Evolutionary conservation across 1,140 invertebrate species (phyloP).

Genomic region (Cataglyphis hispanica): DNA sequence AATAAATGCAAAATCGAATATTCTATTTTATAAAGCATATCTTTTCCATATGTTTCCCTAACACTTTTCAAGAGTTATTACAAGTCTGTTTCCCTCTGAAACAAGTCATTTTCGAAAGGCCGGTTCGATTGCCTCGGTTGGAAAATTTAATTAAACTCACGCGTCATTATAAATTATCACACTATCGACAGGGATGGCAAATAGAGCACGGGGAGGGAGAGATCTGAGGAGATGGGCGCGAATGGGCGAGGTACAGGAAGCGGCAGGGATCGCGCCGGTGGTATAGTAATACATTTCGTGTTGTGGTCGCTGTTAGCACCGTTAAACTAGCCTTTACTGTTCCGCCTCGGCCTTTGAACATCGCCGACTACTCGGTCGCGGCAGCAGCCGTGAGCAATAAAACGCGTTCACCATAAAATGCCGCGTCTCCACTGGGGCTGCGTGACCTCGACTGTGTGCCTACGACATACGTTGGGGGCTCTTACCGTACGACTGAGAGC

Average conservation of each 20-base stretch:
- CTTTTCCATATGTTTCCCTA: background rate
- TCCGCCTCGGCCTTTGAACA: constrained; percentile 83
- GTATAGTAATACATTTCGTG: constrained; percentile 80
- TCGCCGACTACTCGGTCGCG: constrained; percentile 75
- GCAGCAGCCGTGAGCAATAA: constrained; percentile 79
- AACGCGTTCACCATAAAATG: constrained; percentile 83
- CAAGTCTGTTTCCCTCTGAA: background rate
- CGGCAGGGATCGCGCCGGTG: constrained; percentile 54
- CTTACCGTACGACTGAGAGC: constrained; percentile 35
- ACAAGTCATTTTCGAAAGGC: constrained; percentile 26
- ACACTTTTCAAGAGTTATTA: background rate
- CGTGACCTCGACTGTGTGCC: constrained; percentile 57
- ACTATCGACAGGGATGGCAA: constrained; percentile 63
- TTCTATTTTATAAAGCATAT: background rate
- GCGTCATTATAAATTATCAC: constrained; percentile 78
- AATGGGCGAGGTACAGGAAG: constrained; percentile 31
- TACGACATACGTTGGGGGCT: constrained; percentile 45
- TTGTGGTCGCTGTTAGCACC: constrained; percentile 84
- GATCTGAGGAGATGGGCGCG: constrained; percentile 6
- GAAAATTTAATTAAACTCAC: constrained; percentile 81
- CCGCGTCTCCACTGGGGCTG: constrained; percentile 63
- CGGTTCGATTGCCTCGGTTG: constrained; percentile 22
- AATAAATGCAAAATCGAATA: background rate
- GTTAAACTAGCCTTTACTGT: constrained; percentile 85
- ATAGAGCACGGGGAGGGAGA: background rate